Conservation (phyloP, 1,140 invertebrate species). For the Habropoda laboriosa region DNA sequence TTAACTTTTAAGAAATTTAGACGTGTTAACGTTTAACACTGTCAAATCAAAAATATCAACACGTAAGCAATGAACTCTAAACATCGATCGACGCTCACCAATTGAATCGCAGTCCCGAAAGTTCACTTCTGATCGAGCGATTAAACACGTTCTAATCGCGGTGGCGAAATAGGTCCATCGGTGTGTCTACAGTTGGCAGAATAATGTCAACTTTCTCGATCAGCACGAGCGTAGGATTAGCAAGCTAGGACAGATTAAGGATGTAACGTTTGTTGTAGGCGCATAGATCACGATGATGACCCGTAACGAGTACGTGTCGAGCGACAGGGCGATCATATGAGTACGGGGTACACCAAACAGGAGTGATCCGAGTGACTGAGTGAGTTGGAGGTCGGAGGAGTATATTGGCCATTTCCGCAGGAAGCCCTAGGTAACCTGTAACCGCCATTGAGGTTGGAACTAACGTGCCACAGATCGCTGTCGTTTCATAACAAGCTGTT, state of each 20-base stretch:
- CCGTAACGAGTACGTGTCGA: constrained; percentile 73
- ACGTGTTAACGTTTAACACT: too few species aligned
- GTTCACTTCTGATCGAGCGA: not conserved
- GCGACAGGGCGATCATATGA: constrained; percentile 65
- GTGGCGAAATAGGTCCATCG: not conserved
- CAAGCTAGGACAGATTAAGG: constrained; percentile 67
- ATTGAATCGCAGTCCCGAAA: not conserved
- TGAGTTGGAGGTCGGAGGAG: constrained; percentile 78
- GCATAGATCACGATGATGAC: constrained; percentile 76
- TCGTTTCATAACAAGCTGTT: constrained; percentile 73
- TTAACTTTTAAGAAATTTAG: too few species aligned
- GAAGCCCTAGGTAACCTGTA: constrained; percentile 79
- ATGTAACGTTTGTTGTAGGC: constrained; percentile 73
- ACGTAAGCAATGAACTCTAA: not conserved
- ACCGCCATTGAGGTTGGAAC: constrained; percentile 77
- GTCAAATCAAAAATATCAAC: too few species aligned
- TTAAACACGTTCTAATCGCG: constrained; percentile 3
- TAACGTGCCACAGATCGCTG: constrained; percentile 72
- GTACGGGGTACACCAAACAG: constrained; percentile 67
- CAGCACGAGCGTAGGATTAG: constrained; percentile 63
- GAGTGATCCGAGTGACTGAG: constrained; percentile 67
- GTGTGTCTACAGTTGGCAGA: constrained; percentile 1
- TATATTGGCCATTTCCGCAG: constrained; percentile 81
- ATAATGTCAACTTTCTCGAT: constrained; percentile 51
- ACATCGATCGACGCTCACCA: too few species aligned